These are phyloP conservation scores for Panthera uncia DNA, from an alignment of 2,113 vertebrate species.

Conservation along the genomic window DNA sequence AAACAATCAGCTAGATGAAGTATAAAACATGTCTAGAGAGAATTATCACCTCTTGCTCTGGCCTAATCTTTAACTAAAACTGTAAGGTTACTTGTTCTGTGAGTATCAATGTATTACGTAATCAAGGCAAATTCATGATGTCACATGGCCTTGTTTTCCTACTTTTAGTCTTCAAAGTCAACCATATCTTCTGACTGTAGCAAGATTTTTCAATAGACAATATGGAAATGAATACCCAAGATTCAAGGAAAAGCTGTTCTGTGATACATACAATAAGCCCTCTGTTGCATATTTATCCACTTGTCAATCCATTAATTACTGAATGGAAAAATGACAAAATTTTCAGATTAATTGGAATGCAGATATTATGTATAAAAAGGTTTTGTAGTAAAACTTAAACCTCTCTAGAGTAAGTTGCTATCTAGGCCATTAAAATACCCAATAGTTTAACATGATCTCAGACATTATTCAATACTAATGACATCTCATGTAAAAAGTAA, in stretches of 20 bases:
- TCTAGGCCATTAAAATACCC: not conserved
- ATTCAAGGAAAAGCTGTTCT: not conserved
- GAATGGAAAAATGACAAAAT: not conserved
- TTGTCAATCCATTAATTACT: not conserved
- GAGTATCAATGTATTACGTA: not conserved
- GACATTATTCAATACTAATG: slow-evolving; percentile 3
- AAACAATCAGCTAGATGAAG: not conserved
- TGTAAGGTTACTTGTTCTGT: not conserved
- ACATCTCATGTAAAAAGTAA: not conserved
- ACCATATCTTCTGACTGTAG: not conserved
- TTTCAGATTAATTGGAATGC: not conserved
- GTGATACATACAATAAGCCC: not conserved
- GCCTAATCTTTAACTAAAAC: not conserved
- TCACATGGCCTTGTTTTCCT: not conserved
- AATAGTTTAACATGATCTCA: not conserved
- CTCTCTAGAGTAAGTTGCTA: not conserved
- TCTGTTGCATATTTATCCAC: not conserved
- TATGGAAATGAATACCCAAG: not conserved
- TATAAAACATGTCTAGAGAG: not conserved
- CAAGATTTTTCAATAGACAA: not conserved
- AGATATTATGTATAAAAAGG: not conserved
- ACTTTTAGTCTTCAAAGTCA: not conserved
- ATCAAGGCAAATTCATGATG: not conserved
- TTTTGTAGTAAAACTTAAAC: not conserved
- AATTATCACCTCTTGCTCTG: not conserved